phyloP scores from a whole-genome alignment of 2,888 invertebrate genomes.

The Zeuzera pyrina region DNA sequence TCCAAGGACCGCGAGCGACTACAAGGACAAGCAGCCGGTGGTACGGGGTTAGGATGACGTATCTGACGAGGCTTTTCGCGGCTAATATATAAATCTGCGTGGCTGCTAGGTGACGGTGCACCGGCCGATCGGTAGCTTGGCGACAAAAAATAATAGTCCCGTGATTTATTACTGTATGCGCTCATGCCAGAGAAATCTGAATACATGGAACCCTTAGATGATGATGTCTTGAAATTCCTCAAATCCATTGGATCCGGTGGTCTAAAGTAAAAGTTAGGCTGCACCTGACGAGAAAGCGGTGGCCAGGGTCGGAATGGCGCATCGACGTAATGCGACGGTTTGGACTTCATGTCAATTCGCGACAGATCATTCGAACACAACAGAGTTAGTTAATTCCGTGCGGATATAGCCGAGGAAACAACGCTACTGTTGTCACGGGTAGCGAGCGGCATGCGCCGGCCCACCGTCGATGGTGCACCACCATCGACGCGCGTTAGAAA shows the following conservation, averaged over 20 bases:
- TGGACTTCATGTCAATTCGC: constrained; percentile 78
- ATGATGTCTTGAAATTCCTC: constrained; percentile 62
- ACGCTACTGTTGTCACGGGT: constrained; percentile 57
- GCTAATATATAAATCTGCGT: constrained; percentile 42
- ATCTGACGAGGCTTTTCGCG: constrained; percentile 54
- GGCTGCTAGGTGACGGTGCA: constrained; percentile 60
- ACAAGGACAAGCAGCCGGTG: constrained; percentile 72
- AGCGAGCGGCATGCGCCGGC: constrained; percentile 38
- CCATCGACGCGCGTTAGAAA: constrained; percentile 50
- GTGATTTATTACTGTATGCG: constrained; percentile 59
- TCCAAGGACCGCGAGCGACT: constrained; percentile 80
- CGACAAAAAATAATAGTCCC: constrained; percentile 76
- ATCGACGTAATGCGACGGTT: constrained; percentile 67
- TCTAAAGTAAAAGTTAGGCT: constrained; percentile 65
- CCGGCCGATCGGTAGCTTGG: constrained; percentile 80
- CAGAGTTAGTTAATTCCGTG: constrained; percentile 56
- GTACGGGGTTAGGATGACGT: constrained; percentile 45
- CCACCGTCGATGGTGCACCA: constrained; percentile 49
- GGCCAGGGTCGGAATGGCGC: constrained; percentile 77
- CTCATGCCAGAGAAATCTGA: constrained; percentile 67
- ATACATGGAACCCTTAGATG: constrained; percentile 60
- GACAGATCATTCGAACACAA: constrained; percentile 55
- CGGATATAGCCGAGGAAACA: constrained; percentile 60
- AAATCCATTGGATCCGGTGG: constrained; percentile 63
- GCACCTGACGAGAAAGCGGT: constrained; percentile 71